Base-by-base conservation (phyloP, 2,113 vertebrate species). In the Cavia porcellus region DNA sequence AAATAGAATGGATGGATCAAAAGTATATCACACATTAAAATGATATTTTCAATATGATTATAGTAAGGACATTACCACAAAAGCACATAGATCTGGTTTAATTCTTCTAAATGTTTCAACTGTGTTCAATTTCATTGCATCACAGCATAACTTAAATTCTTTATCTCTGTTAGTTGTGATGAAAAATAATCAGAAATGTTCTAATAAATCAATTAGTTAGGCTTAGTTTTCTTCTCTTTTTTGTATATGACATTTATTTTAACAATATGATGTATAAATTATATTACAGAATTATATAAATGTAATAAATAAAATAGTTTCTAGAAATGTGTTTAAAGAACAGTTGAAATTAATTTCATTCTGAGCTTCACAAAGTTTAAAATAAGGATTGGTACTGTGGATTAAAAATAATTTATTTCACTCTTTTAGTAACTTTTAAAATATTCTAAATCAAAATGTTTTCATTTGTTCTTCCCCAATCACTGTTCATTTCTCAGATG, bases 321-420 rank as follows among this genome's bases (percentile, higher is more conserved):
- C 42, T 55, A 35, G 1, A 24, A 38, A 47, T 47, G 10, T 64
- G 8, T 19, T 74, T 61, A 89, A 80, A 50, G 81, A 59, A 66
- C 0, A 47, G 52, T 5, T 74, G 30, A 85, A 68, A 79, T 91
- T 74, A 90, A 92, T 96, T 94, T 77, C 70, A 84, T 1, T 35
- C 32, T 94, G 42, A 95, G n/a, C 3, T 93, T 97, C 70, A 85
- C n/a, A 94, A 83, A 93, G 96, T 92, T 62, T 59, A 96, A 97
- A 97, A 97, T 97, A 83, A 98, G 75, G 61, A 47, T 83, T 94
- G 84, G 94, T n/a, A 90, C 15, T 96, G 10, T 35, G 93, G 86
- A 97, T 97, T 97, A 97, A 97, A 98, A 96, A 79, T 95, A 38
- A 93, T 94, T 89, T 96, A 5, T 96, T 85, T 90, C 79, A 52